Base-by-base conservation (phyloP, 2,797 vertebrate species). In the Sphenopsis melanotis region DNA sequence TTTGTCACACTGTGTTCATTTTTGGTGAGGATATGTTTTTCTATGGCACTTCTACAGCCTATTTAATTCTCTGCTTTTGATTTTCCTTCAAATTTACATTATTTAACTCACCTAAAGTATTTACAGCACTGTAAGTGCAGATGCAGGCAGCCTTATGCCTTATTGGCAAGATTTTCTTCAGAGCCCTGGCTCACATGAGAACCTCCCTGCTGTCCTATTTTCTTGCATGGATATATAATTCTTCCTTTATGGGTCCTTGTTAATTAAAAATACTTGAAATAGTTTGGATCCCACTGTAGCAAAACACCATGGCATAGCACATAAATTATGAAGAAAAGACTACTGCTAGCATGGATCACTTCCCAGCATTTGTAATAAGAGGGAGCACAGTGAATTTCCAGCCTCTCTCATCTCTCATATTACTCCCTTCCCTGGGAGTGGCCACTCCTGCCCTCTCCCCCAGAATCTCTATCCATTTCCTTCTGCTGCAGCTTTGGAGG, bases 191-290 rank as follows among this genome's bases (percentile, higher is more conserved):
- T 80, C 32, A 63, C 41, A 7, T 7, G 34, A 83, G 53, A 81
- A 60, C 65, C 7, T 87, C 70, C 5, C 4, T 44, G 70, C 52
- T 72, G 44, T 66, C 70, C n/a, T 56, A 2, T 53, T 89, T 76
- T 57, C 41, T 44, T 75, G 22, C 27, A 20, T 6, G 4, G 72
- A 20, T 72, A 44, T 53, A 53, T 49, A 79, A 91, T 80, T 61
- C 42, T 78, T 78, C 49, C 79, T 74, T 74, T 44, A 22, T 26
- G 42, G 42, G 36, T 66, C 53, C 57, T 81, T 0, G 1, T 53
- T 91, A 82, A 86, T 87, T 88, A 83, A 93, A 95, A 95, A 89
- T 91, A 79, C 56, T 90, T 83, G 1, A 60, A 89, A 93, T 84
- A 90, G 18, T 92, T 90, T 56, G 29, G 77, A 74, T 93, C 70